Percentiles rank a stretch among this genome's conserved stretches.
Conservation (phyloP, 1,140 invertebrate genomes). For the Euborellia annulipes region DNA sequence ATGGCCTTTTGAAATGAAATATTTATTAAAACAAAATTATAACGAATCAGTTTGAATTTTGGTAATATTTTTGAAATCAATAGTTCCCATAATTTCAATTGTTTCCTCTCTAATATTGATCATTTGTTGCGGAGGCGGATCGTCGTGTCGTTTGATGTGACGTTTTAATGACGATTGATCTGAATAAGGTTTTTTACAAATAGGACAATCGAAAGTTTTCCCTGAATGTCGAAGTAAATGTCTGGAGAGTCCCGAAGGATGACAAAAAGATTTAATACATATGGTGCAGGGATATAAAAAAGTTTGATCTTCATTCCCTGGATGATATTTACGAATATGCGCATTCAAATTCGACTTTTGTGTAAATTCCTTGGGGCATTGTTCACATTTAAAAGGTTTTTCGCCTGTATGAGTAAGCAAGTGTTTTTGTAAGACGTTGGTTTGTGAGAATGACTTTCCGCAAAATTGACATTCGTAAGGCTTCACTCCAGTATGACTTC, state of each 20-base stretch:
- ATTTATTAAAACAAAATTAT: too few species aligned
- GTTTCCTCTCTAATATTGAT: too few species aligned
- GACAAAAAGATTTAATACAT: slow-evolving; percentile 50
- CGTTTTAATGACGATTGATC: slow-evolving; percentile 50
- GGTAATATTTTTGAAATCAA: neutral
- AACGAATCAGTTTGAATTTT: too few species aligned
- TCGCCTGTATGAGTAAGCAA: slow-evolving; percentile 71
- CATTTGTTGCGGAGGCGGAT: neutral
- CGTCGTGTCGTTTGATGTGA: slow-evolving; percentile 25
- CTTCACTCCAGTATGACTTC: slow-evolving; percentile 60
- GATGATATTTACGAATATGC: slow-evolving; percentile 42
- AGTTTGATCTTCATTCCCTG: neutral
- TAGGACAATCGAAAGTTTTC: slow-evolving; percentile 43
- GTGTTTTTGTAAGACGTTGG: slow-evolving; percentile 66
- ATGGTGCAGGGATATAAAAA: slow-evolving; percentile 47
- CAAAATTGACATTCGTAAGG: slow-evolving; percentile 60
- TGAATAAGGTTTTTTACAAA: slow-evolving; percentile 48
- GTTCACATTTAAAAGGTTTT: slow-evolving; percentile 61
- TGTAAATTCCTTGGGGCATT: slow-evolving; percentile 56
- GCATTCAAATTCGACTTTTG: slow-evolving; percentile 46
- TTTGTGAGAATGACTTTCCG: slow-evolving; percentile 53
- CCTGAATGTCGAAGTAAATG: slow-evolving; percentile 53
- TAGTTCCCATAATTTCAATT: too few species aligned
- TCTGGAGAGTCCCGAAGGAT: slow-evolving; percentile 48
- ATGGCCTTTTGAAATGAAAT: too few species aligned